Evolutionary conservation across 2,113 vertebrate genomes (phyloP), one percentile per base, ranked within the genome.

Genomic region (Ailurus styani): DNA sequence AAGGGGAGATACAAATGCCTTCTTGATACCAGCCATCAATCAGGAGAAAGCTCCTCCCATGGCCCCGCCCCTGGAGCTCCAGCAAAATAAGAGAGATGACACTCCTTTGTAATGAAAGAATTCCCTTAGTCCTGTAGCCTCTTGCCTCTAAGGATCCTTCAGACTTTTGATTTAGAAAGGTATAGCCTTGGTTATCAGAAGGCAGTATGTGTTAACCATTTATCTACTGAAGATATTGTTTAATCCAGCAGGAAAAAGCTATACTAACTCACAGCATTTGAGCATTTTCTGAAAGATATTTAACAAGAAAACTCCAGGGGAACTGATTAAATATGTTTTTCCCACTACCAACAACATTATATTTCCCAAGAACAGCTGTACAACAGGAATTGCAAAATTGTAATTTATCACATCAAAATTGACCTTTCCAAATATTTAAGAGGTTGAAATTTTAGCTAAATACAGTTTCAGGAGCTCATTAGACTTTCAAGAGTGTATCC

Each of bases 341-440:
- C 96, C 54, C 2, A 0, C 27, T 83, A 84, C 57, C 54, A 73
- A 77, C 83, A 37, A 83, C 95, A 91, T 91, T 55, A 0, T 90
- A 79, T 97, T 97, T 97, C 95, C 94, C 31, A 17, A 94, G 96
- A 97, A 79, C 92, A 95, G 68, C 13, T 97, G 42, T 87, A 81
- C 21, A 88, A 64, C n/a, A 87, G 52, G 27, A 86, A 9, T 45
- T 98, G 81, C 37, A 97, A 91, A 96, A 85, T 93, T 12, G 21
- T 96, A 87, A 84, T 96, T 98, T 86, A 96, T 52, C 96, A 93
- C 93, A 95, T 97, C 95, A 89, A 10, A 97, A 97, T 27, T 98
- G 97, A 98, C 97, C 97, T 98, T 98, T 98, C 90, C 93, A 85
- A 89, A 97, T 96, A 96, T 95, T 98, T 97, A 96, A 97, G 64